A percentile compares a stretch with the other conserved stretches of the same genome.
phyloP scores from a whole-genome alignment of 1,140 invertebrate species.

The Lordiphosa mommai region DNA sequence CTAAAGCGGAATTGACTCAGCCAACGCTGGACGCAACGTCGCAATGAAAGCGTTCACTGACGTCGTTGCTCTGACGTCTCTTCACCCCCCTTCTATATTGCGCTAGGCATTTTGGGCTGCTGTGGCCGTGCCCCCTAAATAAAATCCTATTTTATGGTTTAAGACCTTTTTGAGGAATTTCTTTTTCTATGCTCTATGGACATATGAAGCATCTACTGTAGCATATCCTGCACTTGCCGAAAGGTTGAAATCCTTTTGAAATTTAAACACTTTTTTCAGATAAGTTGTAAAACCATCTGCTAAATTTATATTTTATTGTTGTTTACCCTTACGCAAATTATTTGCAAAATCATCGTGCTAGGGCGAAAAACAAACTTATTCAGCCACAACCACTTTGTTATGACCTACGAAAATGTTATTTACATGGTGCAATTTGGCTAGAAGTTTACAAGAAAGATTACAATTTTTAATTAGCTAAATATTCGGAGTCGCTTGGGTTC shows the following conservation, averaged over 20 bases:
- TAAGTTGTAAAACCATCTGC: not conserved
- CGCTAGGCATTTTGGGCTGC: conserved; percentile 7
- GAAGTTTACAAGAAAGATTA: too few species aligned
- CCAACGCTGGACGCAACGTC: conserved; percentile 33
- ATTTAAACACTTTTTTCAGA: not conserved
- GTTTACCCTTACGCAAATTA: not conserved
- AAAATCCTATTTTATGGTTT: too few species aligned
- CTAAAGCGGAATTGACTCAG: conserved; percentile 9
- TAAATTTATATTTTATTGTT: not conserved
- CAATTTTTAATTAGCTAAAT: too few species aligned
- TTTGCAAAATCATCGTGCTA: conserved; percentile 3
- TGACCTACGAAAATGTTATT: not conserved
- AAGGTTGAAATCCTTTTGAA: too few species aligned
- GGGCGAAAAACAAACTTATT: conserved; percentile 1
- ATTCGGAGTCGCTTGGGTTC: too few species aligned
- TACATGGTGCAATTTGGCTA: not conserved
- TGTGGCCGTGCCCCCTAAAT: conserved; percentile 53
- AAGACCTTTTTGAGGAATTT: too few species aligned
- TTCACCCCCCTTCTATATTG: conserved; percentile 1
- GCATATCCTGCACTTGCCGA: too few species aligned
- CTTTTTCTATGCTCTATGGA: too few species aligned
- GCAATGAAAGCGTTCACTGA: conserved; percentile 3
- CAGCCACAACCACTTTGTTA: not conserved
- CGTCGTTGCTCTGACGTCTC: conserved; percentile 16
- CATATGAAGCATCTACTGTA: too few species aligned